A percentile compares a stretch with the other conserved stretches of the same genome.
These are phyloP conservation scores for Galeopsomyia nigrocyanea DNA, from an alignment of 2,888 invertebrate genomes.

Conservation along the genomic window DNA sequence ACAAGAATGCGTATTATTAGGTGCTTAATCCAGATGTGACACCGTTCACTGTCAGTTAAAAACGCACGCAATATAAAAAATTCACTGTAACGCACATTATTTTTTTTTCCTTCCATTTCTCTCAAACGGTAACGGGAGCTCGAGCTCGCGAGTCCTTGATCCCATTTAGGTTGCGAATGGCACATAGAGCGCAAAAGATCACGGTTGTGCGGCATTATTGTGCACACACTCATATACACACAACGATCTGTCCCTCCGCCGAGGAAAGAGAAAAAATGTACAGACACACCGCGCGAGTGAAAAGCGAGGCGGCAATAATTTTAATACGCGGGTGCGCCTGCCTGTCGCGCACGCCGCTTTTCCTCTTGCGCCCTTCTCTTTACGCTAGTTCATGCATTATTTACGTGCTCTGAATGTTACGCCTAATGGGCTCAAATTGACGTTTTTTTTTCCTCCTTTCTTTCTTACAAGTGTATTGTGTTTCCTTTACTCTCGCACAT, in stretches of 20 bases:
- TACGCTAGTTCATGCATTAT: too few relatives aligned
- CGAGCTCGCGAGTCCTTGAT: slow-evolving; percentile 38
- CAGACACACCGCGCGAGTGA: slow-evolving; percentile 1
- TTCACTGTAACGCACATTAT: not conserved
- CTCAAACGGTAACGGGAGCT: slow-evolving; percentile 33
- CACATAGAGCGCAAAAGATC: slow-evolving; percentile 32
- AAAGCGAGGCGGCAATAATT: slow-evolving; percentile 33
- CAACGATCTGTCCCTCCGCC: not conserved
- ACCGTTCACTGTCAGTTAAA: too few relatives aligned
- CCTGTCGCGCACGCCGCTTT: not conserved
- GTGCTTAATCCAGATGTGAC: too few relatives aligned
- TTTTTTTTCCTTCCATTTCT: not conserved
- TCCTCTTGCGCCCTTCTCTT: not conserved
- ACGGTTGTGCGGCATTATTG: slow-evolving; percentile 21
- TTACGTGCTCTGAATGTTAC: too few relatives aligned
- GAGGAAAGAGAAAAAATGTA: slow-evolving; percentile 1
- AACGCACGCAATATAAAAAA: too few relatives aligned
- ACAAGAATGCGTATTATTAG: too few relatives aligned
- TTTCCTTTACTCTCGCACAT: too few relatives aligned
- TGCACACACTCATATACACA: too few relatives aligned
- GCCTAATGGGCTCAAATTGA: too few relatives aligned
- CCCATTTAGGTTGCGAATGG: slow-evolving; percentile 23
- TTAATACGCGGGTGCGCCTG: slow-evolving; percentile 31
- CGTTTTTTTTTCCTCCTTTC: too few relatives aligned
- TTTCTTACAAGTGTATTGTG: too few relatives aligned